phyloP scores from a whole-genome alignment of 2,113 vertebrate genomes.

The Alosa alosa region DNA sequence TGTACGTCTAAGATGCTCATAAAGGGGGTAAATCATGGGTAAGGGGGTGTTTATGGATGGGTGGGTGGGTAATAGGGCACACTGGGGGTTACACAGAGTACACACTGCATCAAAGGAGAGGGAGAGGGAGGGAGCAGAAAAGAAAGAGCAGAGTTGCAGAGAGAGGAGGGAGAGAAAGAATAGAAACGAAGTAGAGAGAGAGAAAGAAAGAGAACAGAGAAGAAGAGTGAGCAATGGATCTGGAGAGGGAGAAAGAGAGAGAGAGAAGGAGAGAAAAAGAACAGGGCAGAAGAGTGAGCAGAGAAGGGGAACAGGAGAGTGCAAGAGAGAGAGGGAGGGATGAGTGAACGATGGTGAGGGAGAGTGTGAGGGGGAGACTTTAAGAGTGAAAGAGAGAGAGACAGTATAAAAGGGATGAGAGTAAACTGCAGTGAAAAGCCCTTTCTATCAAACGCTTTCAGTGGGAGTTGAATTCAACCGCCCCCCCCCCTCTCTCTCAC shows the following conservation, averaged over 20 bases:
- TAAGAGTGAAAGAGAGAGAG: background rate
- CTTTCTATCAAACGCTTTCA: no score
- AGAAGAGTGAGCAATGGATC: background rate
- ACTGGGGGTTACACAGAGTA: background rate
- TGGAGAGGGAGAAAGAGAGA: background rate
- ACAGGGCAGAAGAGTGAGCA: background rate
- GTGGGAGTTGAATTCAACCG: no score
- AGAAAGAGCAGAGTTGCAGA: background rate
- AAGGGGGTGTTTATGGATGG: background rate
- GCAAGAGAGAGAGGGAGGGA: background rate
- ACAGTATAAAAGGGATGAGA: background rate
- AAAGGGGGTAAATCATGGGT: background rate
- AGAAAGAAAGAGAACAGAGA: background rate
- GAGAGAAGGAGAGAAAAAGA: background rate
- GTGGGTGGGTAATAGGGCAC: background rate
- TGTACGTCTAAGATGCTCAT: constrained; percentile 48
- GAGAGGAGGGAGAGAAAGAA: background rate
- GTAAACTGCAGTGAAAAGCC: no score
- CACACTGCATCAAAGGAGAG: background rate
- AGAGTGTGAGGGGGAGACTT: background rate
- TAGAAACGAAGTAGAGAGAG: background rate
- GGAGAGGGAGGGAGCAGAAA: background rate
- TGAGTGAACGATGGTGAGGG: background rate
- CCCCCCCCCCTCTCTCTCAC: no score
- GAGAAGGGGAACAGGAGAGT: background rate